These are phyloP conservation scores for Bradypus variegatus DNA, from an alignment of 2,797 vertebrate species.

Conservation along the genomic window DNA sequence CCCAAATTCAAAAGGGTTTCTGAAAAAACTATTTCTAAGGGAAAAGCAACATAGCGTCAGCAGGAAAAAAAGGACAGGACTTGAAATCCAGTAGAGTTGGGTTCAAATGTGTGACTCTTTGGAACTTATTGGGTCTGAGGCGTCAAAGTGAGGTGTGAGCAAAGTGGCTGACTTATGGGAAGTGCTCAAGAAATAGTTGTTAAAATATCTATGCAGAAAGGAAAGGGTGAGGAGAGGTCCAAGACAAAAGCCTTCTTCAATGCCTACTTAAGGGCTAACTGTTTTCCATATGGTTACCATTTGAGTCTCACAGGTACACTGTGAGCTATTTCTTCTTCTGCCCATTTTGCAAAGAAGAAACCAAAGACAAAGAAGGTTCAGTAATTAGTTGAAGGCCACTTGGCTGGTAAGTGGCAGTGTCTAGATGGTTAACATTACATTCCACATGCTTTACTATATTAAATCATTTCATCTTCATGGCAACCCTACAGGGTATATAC, in stretches of 20 bases:
- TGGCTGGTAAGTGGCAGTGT: neutral
- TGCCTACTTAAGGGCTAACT: too few species aligned
- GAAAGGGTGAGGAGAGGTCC: neutral
- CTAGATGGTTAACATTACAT: neutral
- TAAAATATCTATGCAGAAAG: neutral
- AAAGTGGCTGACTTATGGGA: neutral
- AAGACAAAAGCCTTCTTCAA: neutral
- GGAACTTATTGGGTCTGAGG: neutral
- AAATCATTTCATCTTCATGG: neutral
- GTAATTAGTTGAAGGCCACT: neutral
- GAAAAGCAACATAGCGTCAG: neutral
- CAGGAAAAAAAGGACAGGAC: neutral
- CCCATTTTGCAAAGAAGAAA: constrained; percentile 2
- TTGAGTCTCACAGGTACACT: neutral
- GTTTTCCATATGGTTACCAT: neutral
- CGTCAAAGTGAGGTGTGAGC: neutral
- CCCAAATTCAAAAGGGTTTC: neutral
- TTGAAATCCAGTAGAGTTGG: neutral
- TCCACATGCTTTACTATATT: neutral
- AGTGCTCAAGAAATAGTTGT: neutral
- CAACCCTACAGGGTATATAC: neutral
- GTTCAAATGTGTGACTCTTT: neutral
- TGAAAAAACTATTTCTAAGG: neutral
- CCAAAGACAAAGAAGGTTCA: neutral
- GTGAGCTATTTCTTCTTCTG: neutral